These are phyloP conservation scores for Morpho deidamia DNA, from an alignment of 2,888 invertebrate species.

Conservation along the genomic window DNA sequence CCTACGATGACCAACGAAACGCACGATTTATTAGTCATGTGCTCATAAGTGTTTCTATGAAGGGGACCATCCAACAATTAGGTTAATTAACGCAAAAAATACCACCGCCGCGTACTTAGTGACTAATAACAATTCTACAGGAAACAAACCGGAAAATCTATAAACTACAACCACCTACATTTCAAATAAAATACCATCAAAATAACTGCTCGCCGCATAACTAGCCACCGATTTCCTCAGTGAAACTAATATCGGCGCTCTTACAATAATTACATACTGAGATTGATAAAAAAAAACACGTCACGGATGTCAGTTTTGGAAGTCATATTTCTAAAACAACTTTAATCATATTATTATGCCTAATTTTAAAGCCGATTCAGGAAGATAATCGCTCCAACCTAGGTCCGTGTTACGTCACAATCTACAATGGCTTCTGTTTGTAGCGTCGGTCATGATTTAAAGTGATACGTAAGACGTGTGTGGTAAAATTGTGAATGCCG, in stretches of 20 bases:
- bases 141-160: constrained; percentile 20
- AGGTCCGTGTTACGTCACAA: constrained; percentile 43
- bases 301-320: constrained; percentile 61
- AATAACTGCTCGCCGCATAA: constrained; percentile 34
- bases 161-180: constrained; percentile 26
- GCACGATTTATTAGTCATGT: constrained; percentile 18
- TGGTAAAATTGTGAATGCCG: constrained; percentile 36
- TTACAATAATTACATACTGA: constrained; percentile 34
- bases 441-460: constrained; percentile 28
- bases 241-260: constrained; percentile 21
- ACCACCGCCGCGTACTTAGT: constrained; percentile 24
- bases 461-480: constrained; percentile 37
- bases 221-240: constrained; percentile 37
- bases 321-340: constrained; percentile 64
- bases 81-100: constrained; percentile 48
- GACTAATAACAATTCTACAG: constrained; percentile 28
- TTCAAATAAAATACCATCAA: constrained; percentile 28
- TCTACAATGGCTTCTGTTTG: constrained; percentile 42
- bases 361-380: constrained; percentile 67
- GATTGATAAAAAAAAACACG: constrained; percentile 31
- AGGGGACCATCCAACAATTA: constrained; percentile 60
- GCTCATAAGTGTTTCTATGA: constrained; percentile 37
- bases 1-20: constrained; percentile 3
- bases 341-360: constrained; percentile 66
- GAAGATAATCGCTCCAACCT: constrained; percentile 60